A percentile compares a stretch with the other conserved stretches of the same genome.
phyloP scores from a whole-genome alignment of 2,888 invertebrate species.

The Pimpla rufipes region DNA sequence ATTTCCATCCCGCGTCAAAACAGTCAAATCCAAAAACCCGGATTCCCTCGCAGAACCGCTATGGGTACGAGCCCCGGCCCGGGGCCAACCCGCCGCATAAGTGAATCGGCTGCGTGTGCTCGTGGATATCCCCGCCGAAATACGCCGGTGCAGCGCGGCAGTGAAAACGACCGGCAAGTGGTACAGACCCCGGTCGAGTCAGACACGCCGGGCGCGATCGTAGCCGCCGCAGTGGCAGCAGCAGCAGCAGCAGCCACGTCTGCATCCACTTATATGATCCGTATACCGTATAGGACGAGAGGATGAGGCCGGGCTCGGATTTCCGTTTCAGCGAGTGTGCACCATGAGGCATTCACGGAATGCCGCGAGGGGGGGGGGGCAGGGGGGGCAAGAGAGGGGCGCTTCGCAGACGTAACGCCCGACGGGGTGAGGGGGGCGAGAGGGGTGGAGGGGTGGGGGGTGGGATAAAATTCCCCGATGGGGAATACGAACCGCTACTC shows the following conservation, averaged over 20 bases:
- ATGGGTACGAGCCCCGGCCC: too few species aligned
- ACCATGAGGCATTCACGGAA: conserved; percentile 3
- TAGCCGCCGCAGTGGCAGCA: too few species aligned
- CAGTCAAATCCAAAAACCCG: too few species aligned
- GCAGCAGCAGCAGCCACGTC: conserved; percentile 29
- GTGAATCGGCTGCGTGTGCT: not conserved
- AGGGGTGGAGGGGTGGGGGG: too few species aligned
- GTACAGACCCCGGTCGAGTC: conserved; percentile 27
- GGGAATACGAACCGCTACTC: conserved; percentile 51
- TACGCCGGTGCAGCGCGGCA: not conserved
- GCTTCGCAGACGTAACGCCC: conserved; percentile 23
- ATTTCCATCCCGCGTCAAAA: too few species aligned
- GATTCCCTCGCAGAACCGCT: too few species aligned
- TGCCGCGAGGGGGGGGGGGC: not conserved
- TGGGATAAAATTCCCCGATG: conserved; percentile 38
- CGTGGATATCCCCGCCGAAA: not conserved
- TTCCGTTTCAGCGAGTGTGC: conserved; percentile 10
- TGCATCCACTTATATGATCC: conserved; percentile 27
- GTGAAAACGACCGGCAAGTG: conserved; percentile 14
- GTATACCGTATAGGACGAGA: not conserved
- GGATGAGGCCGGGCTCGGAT: not conserved
- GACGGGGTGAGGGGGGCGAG: not conserved
- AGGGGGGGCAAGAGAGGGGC: not conserved
- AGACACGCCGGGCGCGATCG: conserved; percentile 7
- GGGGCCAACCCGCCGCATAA: not conserved